Evolutionary conservation across 1,140 invertebrate species (phyloP).

Genomic region (Neuroterus valhalla): DNA sequence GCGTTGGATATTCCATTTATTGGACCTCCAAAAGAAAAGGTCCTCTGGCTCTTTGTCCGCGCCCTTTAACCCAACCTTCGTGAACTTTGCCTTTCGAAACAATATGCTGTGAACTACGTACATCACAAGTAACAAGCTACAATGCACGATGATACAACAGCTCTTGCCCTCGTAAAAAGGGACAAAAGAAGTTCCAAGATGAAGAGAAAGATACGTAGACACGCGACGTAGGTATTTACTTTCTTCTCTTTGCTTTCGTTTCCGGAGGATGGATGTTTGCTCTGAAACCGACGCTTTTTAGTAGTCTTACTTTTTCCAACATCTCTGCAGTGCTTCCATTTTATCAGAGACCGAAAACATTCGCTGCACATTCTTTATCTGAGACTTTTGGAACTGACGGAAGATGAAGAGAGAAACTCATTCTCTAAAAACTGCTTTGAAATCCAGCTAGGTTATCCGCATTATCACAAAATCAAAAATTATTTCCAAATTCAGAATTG

Average conservation of each 20-base stretch:
- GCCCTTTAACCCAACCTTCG: neutral
- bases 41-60: neutral
- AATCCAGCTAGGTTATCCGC: neutral
- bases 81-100: conserved; percentile 8
- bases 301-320: neutral
- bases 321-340: neutral
- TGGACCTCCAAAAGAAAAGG: neutral
- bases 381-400: conserved; percentile 4
- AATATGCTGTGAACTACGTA: conserved; percentile 7
- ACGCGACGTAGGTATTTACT: conserved; percentile 28
- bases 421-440: conserved; percentile 15
- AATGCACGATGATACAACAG: conserved; percentile 13
- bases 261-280: conserved; percentile 18
- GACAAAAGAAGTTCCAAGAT: conserved; percentile 12
- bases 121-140: too few species aligned
- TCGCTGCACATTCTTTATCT: conserved; percentile 24
- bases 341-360: conserved; percentile 12
- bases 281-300: conserved; percentile 11
- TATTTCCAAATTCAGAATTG: neutral
- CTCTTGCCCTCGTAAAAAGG: conserved; percentile 3
- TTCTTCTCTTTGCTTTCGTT: conserved; percentile 20
- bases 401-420: conserved; percentile 12
- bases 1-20: conserved; percentile 7
- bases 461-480: neutral
- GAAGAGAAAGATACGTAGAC: conserved; percentile 25